Conservation (phyloP, 2,888 invertebrate species). For the Chirona hameri region DNA sequence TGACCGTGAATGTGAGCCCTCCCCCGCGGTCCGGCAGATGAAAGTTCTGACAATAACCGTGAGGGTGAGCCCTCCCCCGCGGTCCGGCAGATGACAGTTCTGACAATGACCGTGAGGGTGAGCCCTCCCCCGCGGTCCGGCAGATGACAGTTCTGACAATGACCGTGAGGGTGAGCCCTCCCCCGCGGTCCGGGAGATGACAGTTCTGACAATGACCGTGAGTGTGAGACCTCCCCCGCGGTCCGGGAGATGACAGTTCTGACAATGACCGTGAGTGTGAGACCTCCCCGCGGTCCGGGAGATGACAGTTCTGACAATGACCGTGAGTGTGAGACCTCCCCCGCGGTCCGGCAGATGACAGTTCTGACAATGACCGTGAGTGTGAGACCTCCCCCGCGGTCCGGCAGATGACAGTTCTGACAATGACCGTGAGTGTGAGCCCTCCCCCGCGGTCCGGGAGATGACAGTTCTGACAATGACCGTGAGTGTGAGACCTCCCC, state of each 20-base stretch:
- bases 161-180: conserved; percentile 89
- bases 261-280: conserved; percentile 93
- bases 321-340: conserved; percentile 76
- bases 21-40: conserved; percentile 62
- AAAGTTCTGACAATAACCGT: conserved; percentile 97
- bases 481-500: conserved; percentile 72
- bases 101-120: conserved; percentile 91
- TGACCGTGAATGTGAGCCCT: conserved; percentile 91
- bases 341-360: conserved; percentile 73
- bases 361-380: conserved; percentile 97
- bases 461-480: conserved; percentile 96
- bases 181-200: conserved; percentile 65
- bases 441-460: conserved; percentile 49
- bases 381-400: too few species aligned
- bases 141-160: conserved; percentile 93
- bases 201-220: conserved; percentile 96
- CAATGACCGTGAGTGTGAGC: conserved; percentile 91
- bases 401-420: conserved; percentile 94
- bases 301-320: conserved; percentile 96
- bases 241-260: conserved; percentile 85
- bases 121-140: too few species aligned
- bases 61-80: conserved; percentile 57
- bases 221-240: conserved; percentile 54
- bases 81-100: conserved; percentile 86
- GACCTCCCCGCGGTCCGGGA: neutral